phyloP scores from a whole-genome alignment of 2,888 invertebrate genomes.

The Ametastegia equiseti region DNA sequence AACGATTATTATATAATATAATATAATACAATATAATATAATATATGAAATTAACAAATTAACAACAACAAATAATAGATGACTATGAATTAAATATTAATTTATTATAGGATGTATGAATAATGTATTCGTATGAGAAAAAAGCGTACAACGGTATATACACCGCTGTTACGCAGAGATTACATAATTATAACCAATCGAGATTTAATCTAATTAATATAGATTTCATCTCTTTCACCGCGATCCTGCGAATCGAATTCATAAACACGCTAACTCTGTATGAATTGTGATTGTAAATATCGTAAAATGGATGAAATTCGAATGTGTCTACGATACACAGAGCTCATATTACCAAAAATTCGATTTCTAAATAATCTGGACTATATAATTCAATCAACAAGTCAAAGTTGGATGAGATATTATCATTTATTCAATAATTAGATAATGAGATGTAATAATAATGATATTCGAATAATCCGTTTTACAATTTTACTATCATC shows the following conservation, averaged over 20 bases:
- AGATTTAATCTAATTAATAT: not conserved
- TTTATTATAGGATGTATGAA: not conserved
- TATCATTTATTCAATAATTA: not conserved
- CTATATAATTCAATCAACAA: too few relatives aligned
- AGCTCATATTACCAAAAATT: not conserved
- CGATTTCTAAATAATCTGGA: too few relatives aligned
- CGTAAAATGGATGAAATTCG: not conserved
- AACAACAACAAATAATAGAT: conserved; percentile 43
- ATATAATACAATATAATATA: not conserved
- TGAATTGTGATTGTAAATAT: not conserved
- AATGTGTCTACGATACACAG: not conserved
- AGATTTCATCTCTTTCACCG: not conserved
- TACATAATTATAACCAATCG: not conserved
- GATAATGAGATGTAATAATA: too few relatives aligned
- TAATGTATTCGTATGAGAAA: not conserved
- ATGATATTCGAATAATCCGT: too few relatives aligned
- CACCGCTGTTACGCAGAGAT: not conserved
- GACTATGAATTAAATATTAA: conserved; percentile 29
- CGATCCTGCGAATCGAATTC: not conserved
- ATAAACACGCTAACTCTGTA: not conserved
- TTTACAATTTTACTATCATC: too few relatives aligned
- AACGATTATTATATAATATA: conserved; percentile 41
- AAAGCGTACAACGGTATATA: too few relatives aligned
- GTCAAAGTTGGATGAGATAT: too few relatives aligned
- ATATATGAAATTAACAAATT: conserved; percentile 34